Evolutionary conservation across 2,888 invertebrate species (phyloP).

Genomic region (Ochropleura leucogaster): DNA sequence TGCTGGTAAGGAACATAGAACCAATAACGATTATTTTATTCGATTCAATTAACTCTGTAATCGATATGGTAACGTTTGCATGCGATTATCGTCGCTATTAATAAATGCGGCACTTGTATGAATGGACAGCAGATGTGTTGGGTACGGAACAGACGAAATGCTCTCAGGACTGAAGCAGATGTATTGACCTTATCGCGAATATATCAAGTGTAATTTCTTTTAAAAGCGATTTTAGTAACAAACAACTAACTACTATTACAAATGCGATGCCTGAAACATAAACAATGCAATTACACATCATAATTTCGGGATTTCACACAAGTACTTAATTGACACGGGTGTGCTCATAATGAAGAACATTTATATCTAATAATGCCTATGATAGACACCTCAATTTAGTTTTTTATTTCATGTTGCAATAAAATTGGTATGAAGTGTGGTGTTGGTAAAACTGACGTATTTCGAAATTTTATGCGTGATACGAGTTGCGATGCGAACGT

Average conservation of each 20-base stretch:
- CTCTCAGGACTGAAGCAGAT: constrained; percentile 31
- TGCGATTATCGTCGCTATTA: constrained; percentile 48
- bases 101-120: constrained; percentile 47
- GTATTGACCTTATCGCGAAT: constrained; percentile 1
- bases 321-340: not conserved
- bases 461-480: constrained; percentile 14
- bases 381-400: constrained; percentile 19
- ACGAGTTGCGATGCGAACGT: constrained; percentile 14
- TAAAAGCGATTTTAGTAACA: not conserved
- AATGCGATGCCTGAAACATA: not conserved
- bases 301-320: not conserved
- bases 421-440: constrained; percentile 8
- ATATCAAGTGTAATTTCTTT: not conserved
- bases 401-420: constrained; percentile 16
- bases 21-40: constrained; percentile 61
- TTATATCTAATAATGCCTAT: not conserved
- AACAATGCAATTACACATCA: not conserved
- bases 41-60: constrained; percentile 55
- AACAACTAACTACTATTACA: not conserved
- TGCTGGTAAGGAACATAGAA: constrained; percentile 48
- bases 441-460: constrained; percentile 20
- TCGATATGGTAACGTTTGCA: constrained; percentile 55
- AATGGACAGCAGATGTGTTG: constrained; percentile 49
- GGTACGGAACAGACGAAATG: constrained; percentile 46
- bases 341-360: not conserved